phyloP scores from a whole-genome alignment of 2,797 vertebrate genomes.

The Euthynnus affinis region DNA sequence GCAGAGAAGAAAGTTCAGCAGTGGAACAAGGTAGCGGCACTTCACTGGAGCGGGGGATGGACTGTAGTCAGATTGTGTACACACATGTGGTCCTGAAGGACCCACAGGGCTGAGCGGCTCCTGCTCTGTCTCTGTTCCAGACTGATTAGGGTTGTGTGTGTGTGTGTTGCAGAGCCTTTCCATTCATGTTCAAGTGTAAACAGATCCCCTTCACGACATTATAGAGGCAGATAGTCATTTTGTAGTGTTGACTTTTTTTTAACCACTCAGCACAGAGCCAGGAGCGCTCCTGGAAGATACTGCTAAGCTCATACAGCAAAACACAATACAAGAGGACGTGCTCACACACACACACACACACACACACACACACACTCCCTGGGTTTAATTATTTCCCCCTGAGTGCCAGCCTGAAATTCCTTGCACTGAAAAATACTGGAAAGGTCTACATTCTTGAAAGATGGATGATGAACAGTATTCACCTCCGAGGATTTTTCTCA shows the following conservation, averaged over 20 bases:
- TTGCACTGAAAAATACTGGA: slow-evolving; percentile 43
- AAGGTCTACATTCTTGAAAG: slow-evolving; percentile 44
- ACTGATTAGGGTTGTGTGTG: slow-evolving; percentile 58
- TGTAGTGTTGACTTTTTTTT: slow-evolving; percentile 30
- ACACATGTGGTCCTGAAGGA: slow-evolving; percentile 84
- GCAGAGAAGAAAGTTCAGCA: slow-evolving; percentile 65
- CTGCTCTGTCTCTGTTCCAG: slow-evolving; percentile 67
- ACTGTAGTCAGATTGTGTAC: slow-evolving; percentile 72
- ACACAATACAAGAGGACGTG: slow-evolving; percentile 46
- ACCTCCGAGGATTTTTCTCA: slow-evolving; percentile 26
- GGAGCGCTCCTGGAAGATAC: slow-evolving; percentile 56
- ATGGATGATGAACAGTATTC: slow-evolving; percentile 47
- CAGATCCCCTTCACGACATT: slow-evolving; percentile 52
- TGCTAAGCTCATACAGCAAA: slow-evolving; percentile 49
- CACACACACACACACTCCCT: slow-evolving; percentile 28
- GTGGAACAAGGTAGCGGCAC: slow-evolving; percentile 74
- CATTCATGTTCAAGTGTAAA: slow-evolving; percentile 66
- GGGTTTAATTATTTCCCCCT: slow-evolving; percentile 77
- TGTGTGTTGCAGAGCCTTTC: slow-evolving; percentile 25
- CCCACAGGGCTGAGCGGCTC: slow-evolving; percentile 81
- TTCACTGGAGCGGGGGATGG: slow-evolving; percentile 69
- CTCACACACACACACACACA: slow-evolving; percentile 10
- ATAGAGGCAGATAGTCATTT: slow-evolving; percentile 55
- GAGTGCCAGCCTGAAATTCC: slow-evolving; percentile 66
- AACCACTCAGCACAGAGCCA: slow-evolving; percentile 44